Evolutionary conservation across 2,888 invertebrate species (phyloP).

Genomic region (Eupithecia pulchellata): DNA sequence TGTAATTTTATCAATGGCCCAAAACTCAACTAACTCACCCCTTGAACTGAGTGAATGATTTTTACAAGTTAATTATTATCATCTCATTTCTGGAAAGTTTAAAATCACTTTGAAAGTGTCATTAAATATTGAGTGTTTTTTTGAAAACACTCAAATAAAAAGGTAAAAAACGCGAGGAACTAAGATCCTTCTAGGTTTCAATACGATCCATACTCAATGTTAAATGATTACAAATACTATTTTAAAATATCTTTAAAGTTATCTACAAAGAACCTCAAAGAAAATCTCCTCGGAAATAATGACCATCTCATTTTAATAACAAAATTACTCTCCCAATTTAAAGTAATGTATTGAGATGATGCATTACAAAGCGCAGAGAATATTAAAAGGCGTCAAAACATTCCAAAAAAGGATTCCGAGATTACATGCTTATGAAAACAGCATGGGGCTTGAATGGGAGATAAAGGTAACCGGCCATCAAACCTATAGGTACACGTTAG

Average conservation of each 20-base stretch:
- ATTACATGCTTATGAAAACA: constrained; percentile 44
- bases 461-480: constrained; percentile 33
- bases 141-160: neutral
- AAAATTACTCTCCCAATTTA: neutral
- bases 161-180: neutral
- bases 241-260: neutral
- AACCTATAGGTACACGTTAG: neutral
- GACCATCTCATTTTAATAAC: neutral
- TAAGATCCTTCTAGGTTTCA: neutral
- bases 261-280: neutral
- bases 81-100: no score
- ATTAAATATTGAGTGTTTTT: neutral
- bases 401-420: constrained; percentile 46
- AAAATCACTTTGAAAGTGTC: no score
- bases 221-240: neutral
- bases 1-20: no score
- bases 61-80: no score
- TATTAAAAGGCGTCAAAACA: constrained; percentile 49
- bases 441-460: constrained; percentile 45
- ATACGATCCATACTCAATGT: neutral
- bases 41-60: no score
- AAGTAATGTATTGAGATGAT: constrained; percentile 9
- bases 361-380: constrained; percentile 46
- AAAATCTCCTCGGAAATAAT: no score
- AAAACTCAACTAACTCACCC: no score